phyloP scores from a whole-genome alignment of 2,797 vertebrate species.

The Diplodus puntazzo region DNA sequence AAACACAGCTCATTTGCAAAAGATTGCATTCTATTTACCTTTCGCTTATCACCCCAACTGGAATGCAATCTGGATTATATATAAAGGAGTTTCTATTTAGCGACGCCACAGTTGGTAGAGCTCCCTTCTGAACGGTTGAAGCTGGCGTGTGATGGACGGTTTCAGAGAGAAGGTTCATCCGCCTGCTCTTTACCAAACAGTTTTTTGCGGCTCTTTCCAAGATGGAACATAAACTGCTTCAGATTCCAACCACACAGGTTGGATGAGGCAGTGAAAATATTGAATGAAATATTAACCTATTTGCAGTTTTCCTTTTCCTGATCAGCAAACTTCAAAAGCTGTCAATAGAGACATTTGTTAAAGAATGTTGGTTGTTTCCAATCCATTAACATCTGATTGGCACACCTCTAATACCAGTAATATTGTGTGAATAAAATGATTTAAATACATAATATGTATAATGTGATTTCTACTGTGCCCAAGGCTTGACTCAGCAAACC shows the following conservation, averaged over 20 bases:
- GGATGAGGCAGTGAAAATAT: constrained; percentile 12
- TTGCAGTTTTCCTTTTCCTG: constrained; percentile 23
- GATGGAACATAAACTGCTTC: background rate
- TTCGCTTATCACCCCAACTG: too few species aligned
- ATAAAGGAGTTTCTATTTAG: too few species aligned
- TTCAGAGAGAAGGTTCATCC: too few species aligned
- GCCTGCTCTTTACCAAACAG: too few species aligned
- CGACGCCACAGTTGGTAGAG: too few species aligned
- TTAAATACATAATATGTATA: background rate
- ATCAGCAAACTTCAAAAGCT: constrained; percentile 30
- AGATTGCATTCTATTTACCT: too few species aligned
- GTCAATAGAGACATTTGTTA: constrained; percentile 21
- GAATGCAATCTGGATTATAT: too few species aligned
- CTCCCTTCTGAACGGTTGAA: too few species aligned
- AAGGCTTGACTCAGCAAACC: background rate
- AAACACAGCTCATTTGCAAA: too few species aligned
- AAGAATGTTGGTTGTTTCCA: constrained; percentile 25
- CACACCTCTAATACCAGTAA: constrained; percentile 6
- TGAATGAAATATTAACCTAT: constrained; percentile 10
- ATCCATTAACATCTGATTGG: background rate
- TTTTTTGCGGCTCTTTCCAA: too few species aligned
- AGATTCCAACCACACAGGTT: constrained; percentile 1
- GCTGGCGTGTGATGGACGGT: too few species aligned
- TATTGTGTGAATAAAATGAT: constrained; percentile 6
- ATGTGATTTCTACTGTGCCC: background rate